Evolutionary conservation across 2,888 invertebrate species (phyloP).

Genomic region (Mythimna vitellina): DNA sequence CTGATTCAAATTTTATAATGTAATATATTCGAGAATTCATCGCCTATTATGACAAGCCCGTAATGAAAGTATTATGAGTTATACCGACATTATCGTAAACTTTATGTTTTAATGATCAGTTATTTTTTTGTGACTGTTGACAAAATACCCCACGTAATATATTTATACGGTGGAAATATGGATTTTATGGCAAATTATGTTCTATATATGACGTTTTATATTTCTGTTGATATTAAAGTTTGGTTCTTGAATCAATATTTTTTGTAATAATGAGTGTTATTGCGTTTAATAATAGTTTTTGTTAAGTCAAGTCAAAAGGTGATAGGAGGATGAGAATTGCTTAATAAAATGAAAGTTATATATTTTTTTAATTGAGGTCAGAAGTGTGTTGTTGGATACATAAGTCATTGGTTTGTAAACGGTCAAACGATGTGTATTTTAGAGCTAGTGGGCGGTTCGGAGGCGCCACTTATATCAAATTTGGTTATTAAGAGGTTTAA

Average conservation of each 20-base stretch:
- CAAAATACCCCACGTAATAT: slow-evolving; percentile 69
- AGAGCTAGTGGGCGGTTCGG: slow-evolving; percentile 50
- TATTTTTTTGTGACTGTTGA: slow-evolving; percentile 71
- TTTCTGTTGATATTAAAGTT: slow-evolving; percentile 61
- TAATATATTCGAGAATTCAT: slow-evolving; percentile 73
- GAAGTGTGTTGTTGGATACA: slow-evolving; percentile 24
- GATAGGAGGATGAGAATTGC: slow-evolving; percentile 41
- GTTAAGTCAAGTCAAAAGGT: slow-evolving; percentile 43
- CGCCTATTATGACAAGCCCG: slow-evolving; percentile 73
- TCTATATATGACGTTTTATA: slow-evolving; percentile 61
- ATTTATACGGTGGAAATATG: slow-evolving; percentile 65
- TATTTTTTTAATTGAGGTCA: slow-evolving; percentile 33
- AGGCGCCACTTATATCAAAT: slow-evolving; percentile 57
- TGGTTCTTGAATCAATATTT: slow-evolving; percentile 65
- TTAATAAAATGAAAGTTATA: slow-evolving; percentile 44
- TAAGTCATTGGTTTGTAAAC: slow-evolving; percentile 38
- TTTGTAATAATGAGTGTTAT: slow-evolving; percentile 55
- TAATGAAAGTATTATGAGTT: slow-evolving; percentile 74
- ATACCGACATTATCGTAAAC: slow-evolving; percentile 71
- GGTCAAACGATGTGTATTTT: slow-evolving; percentile 35
- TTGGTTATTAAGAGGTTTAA: slow-evolving; percentile 38
- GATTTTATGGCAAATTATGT: slow-evolving; percentile 71
- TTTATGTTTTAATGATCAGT: slow-evolving; percentile 70
- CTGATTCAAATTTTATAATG: slow-evolving; percentile 73
- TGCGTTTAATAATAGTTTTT: slow-evolving; percentile 53